Percentiles rank a stretch among this genome's conserved stretches.
Conservation (phyloP, 1,140 invertebrate genomes). For the Pseudomyrmex pallidus region DNA sequence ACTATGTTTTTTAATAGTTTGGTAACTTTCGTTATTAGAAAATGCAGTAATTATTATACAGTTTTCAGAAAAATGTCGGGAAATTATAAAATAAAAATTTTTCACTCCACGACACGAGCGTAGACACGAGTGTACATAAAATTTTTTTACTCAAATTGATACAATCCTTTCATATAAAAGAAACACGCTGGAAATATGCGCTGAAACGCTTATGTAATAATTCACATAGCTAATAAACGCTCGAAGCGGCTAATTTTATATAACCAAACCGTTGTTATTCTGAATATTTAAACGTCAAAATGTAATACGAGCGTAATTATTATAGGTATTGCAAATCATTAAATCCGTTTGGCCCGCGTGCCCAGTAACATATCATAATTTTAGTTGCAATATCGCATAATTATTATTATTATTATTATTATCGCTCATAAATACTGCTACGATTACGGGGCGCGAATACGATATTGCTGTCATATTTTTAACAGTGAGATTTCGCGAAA, state of each 20-base stretch:
- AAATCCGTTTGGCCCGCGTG: slow-evolving; percentile 39
- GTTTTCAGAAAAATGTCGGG: no score
- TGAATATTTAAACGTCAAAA: slow-evolving; percentile 54
- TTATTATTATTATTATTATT: slow-evolving; percentile 29
- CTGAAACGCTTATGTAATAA: background rate
- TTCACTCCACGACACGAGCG: no score
- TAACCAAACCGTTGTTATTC: slow-evolving; percentile 25
- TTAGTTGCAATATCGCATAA: slow-evolving; percentile 50
- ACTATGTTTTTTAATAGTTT: background rate
- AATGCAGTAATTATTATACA: no score
- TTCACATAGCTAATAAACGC: slow-evolving; percentile 18
- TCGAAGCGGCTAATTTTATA: slow-evolving; percentile 45
- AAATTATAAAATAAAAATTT: no score
- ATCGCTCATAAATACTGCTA: slow-evolving; percentile 32
- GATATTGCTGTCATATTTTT: slow-evolving; percentile 28
- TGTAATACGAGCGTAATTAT: slow-evolving; percentile 54
- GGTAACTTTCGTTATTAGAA: no score
- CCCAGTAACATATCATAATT: slow-evolving; percentile 46
- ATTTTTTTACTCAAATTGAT: background rate
- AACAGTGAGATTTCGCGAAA: slow-evolving; percentile 23
- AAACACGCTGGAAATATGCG: background rate
- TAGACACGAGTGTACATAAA: background rate
- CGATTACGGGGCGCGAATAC: background rate
- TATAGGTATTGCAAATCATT: slow-evolving; percentile 54
- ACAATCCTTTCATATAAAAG: background rate